Conservation (phyloP, 2,888 invertebrate genomes). For the Phlogophora meticulosa region DNA sequence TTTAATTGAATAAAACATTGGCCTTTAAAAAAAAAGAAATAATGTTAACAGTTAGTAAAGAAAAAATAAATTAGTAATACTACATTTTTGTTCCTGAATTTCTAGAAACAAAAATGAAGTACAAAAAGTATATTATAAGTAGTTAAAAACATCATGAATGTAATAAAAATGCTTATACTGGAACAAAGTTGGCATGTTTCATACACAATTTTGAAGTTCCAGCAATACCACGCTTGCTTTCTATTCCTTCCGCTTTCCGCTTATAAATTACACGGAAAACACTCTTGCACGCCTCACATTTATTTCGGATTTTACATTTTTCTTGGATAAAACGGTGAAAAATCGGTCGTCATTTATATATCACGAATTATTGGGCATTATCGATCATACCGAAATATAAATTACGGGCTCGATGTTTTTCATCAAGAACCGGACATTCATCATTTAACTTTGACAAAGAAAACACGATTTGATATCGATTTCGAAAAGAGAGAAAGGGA, state of each 20-base stretch:
- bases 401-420: constrained; percentile 21
- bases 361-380: constrained; percentile 52
- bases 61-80: not conserved
- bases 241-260: constrained; percentile 35
- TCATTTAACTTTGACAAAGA: constrained; percentile 26
- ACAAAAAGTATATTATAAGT: not conserved
- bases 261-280: constrained; percentile 30
- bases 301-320: constrained; percentile 70
- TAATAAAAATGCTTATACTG: not conserved
- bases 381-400: constrained; percentile 46
- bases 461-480: not conserved
- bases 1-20: too few species aligned
- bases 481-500: not conserved
- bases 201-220: not conserved
- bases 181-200: not conserved
- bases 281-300: constrained; percentile 60
- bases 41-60: too few species aligned
- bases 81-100: too few species aligned
- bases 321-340: constrained; percentile 64
- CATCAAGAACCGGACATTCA: constrained; percentile 23
- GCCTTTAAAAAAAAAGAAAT: too few species aligned
- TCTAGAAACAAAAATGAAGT: not conserved
- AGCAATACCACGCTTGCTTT: not conserved
- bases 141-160: not conserved
- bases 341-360: constrained; percentile 61